phyloP scores from a whole-genome alignment of 2,113 vertebrate species.

The Microcebus griseorufus region DNA sequence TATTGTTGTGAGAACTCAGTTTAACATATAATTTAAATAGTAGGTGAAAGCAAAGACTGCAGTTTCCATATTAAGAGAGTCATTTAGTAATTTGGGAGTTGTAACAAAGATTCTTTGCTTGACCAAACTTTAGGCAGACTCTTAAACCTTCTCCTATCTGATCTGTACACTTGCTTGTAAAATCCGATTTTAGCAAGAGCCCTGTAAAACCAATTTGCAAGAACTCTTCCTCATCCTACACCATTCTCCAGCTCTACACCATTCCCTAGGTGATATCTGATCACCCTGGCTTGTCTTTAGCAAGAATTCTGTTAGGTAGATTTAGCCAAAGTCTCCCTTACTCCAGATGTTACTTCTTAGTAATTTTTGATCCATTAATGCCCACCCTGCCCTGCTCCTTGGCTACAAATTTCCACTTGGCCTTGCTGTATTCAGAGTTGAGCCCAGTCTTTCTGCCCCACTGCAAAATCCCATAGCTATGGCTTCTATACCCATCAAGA shows the following conservation, averaged over 20 bases:
- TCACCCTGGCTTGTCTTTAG: neutral
- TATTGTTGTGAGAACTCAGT: neutral
- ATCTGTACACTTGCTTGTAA: neutral
- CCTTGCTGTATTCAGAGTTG: neutral
- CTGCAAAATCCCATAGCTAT: neutral
- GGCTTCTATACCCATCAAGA: neutral
- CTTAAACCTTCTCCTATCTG: neutral
- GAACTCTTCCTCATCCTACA: neutral
- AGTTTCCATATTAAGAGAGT: neutral
- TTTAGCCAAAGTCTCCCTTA: neutral
- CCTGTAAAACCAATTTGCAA: neutral
- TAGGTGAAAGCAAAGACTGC: constrained; percentile 8
- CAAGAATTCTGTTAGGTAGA: neutral
- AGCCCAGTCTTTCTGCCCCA: neutral
- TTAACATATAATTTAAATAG: constrained; percentile 7
- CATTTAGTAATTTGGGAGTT: neutral
- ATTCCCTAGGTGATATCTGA: neutral
- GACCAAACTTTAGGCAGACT: neutral
- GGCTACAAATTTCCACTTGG: neutral
- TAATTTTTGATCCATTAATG: neutral
- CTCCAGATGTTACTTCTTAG: neutral
- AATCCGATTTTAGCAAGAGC: neutral
- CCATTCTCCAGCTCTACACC: neutral
- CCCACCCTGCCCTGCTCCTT: neutral
- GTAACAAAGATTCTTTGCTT: neutral